A percentile compares a stretch with the other conserved stretches of the same genome.
These are phyloP conservation scores for Micoletzkya japonica DNA, from an alignment of 2,888 invertebrate species.

Conservation along the genomic window DNA sequence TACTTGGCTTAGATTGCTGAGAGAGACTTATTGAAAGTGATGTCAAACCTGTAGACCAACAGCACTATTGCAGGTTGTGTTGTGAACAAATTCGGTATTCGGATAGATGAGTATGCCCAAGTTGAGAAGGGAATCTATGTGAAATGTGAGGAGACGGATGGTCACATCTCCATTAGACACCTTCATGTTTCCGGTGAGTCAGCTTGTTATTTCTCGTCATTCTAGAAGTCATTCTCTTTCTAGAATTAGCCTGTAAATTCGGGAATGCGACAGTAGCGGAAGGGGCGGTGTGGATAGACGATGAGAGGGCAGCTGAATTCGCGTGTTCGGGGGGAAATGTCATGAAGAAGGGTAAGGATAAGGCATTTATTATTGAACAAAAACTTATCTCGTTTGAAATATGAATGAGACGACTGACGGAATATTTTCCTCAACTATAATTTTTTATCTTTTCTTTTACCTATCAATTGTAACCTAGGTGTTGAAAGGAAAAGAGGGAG, in stretches of 20 bases:
- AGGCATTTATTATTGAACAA: not conserved
- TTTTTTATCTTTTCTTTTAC: not conserved
- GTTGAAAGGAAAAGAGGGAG: not conserved
- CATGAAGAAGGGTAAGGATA: constrained; percentile 15
- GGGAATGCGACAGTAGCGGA: constrained; percentile 19
- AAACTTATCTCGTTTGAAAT: not conserved
- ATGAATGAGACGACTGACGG: not conserved
- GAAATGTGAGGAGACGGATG: constrained; percentile 39
- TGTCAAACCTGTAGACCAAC: not conserved
- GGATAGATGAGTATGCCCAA: constrained; percentile 40
- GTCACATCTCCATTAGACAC: too few relatives aligned
- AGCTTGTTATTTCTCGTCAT: too few relatives aligned
- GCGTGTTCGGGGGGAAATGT: constrained; percentile 13
- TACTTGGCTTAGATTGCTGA: not conserved
- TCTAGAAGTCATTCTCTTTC: too few relatives aligned
- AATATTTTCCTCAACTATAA: too few relatives aligned
- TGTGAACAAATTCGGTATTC: constrained; percentile 38
- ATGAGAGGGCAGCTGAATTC: constrained; percentile 12
- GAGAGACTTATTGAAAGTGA: too few relatives aligned
- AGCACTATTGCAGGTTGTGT: constrained; percentile 35
- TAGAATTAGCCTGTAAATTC: constrained; percentile 11
- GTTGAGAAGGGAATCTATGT: constrained; percentile 35
- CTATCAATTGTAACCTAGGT: not conserved
- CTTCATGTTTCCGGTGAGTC: too few relatives aligned
- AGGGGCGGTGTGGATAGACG: constrained; percentile 20